Percentiles rank a stretch among this genome's conserved stretches.
phyloP scores from a whole-genome alignment of 2,797 vertebrate species.

The Melanogrammus aeglefinus region DNA sequence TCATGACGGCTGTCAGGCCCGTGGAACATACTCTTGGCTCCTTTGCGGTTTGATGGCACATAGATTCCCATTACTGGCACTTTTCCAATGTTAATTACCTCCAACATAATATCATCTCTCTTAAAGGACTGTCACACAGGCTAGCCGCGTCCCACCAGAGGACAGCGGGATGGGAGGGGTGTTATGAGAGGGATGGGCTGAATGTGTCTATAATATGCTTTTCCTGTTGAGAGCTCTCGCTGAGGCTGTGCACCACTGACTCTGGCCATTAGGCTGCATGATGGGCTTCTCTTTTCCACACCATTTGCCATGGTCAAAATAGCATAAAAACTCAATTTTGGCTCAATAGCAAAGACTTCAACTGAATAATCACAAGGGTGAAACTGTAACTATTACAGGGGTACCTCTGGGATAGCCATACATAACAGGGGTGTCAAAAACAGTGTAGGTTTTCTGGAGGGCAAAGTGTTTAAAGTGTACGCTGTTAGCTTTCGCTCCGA shows the following conservation, averaged over 20 bases:
- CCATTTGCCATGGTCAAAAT: conserved; percentile 78
- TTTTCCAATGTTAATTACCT: conserved; percentile 81
- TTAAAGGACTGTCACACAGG: conserved; percentile 52
- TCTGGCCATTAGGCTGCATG: conserved; percentile 73
- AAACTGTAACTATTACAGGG: conserved; percentile 83
- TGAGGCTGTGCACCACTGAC: conserved; percentile 70
- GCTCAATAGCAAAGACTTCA: conserved; percentile 80
- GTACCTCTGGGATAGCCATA: conserved; percentile 80
- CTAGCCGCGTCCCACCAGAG: conserved; percentile 56
- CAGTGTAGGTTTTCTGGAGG: conserved; percentile 77
- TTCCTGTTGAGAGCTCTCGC: conserved; percentile 57
- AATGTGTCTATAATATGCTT: conserved; percentile 47
- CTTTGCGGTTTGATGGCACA: conserved; percentile 74
- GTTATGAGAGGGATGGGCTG: conserved; percentile 35
- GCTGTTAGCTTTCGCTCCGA: conserved; percentile 75
- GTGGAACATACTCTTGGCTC: conserved; percentile 79
- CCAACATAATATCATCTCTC: conserved; percentile 52
- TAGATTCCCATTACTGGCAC: conserved; percentile 66
- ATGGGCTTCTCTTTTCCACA: conserved; percentile 79
- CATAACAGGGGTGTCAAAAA: conserved; percentile 80
- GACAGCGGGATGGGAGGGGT: conserved; percentile 55
- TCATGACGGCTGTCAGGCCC: conserved; percentile 91
- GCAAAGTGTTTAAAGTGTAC: conserved; percentile 75
- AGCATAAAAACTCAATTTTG: conserved; percentile 78
- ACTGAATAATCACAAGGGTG: conserved; percentile 83